phyloP scores from a whole-genome alignment of 2,888 invertebrate species.

The Macropis europaea region DNA sequence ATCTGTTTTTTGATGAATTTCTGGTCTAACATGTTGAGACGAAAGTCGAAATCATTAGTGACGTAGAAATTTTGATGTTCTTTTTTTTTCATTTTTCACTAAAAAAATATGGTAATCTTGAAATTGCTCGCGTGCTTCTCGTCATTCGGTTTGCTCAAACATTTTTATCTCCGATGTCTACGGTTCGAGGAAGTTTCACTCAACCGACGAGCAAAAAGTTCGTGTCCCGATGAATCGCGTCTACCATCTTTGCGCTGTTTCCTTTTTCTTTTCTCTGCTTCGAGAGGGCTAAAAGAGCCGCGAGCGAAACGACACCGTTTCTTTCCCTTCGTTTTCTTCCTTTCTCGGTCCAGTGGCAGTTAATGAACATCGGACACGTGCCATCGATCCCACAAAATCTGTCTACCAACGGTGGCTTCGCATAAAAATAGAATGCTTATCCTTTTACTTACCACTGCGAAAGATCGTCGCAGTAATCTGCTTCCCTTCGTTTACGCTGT shows the following conservation, averaged over 20 bases:
- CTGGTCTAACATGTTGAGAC: too few species aligned
- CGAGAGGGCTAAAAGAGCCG: conserved; percentile 68
- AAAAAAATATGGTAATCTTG: not conserved
- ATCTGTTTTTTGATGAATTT: not conserved
- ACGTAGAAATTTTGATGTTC: not conserved
- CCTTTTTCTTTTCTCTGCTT: not conserved
- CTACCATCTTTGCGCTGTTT: conserved; percentile 20
- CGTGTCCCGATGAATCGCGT: conserved; percentile 25
- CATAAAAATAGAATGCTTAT: conserved; percentile 33
- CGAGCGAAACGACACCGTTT: conserved; percentile 73
- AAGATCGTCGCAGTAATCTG: conserved; percentile 13
- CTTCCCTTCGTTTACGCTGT: conserved; percentile 1
- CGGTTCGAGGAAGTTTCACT: conserved; percentile 46
- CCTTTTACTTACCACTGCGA: conserved; percentile 21
- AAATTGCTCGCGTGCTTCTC: conserved; percentile 9
- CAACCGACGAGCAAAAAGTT: conserved; percentile 27
- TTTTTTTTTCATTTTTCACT: not conserved
- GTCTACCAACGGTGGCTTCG: conserved; percentile 41
- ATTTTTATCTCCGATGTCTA: conserved; percentile 32
- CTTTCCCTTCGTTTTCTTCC: conserved; percentile 14
- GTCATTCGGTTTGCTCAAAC: conserved; percentile 7
- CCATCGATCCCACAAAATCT: conserved; percentile 49
- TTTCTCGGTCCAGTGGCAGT: conserved; percentile 38
- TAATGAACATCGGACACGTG: conserved; percentile 65
- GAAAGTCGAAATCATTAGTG: too few species aligned